A percentile compares a stretch with the other conserved stretches of the same genome.
phyloP scores from a whole-genome alignment of 2,113 vertebrate species.

The Pseudopipra pipra region DNA sequence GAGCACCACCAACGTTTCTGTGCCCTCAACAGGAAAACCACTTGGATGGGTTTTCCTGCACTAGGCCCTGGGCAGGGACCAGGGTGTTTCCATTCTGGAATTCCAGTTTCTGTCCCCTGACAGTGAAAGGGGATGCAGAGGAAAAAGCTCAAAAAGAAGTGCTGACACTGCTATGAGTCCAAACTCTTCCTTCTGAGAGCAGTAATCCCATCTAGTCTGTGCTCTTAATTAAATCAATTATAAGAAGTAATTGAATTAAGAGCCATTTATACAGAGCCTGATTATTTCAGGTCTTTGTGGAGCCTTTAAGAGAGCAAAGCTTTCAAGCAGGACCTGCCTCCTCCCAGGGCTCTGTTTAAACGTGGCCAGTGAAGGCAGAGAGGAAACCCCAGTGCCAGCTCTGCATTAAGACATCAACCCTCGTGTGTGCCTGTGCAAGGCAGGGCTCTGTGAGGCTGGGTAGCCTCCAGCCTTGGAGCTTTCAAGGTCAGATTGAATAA shows the following conservation, averaged over 20 bases:
- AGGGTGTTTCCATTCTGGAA: not conserved
- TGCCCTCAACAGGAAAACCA: not conserved
- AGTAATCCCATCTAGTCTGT: not conserved
- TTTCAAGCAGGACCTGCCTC: not conserved
- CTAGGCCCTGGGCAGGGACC: not conserved
- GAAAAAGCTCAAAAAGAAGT: not conserved
- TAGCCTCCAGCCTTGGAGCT: not conserved
- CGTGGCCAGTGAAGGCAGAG: not conserved
- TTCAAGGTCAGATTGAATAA: not conserved
- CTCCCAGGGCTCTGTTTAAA: not conserved
- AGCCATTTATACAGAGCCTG: not conserved
- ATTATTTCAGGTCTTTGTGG: not conserved
- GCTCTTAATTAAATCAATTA: constrained; percentile 31
- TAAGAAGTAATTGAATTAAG: constrained; percentile 15
- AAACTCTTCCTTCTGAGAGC: not conserved
- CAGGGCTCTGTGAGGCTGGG: not conserved
- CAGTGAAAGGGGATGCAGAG: not conserved
- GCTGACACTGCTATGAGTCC: not conserved
- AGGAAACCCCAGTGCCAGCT: not conserved
- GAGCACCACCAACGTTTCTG: not conserved
- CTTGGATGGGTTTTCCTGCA: not conserved
- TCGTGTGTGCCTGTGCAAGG: fast-evolving
- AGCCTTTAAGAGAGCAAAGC: not conserved
- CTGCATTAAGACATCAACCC: not conserved
- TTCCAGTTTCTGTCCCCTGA: not conserved